Conservation (phyloP, 2,113 vertebrate genomes). For the Lophura nycthemera region DNA sequence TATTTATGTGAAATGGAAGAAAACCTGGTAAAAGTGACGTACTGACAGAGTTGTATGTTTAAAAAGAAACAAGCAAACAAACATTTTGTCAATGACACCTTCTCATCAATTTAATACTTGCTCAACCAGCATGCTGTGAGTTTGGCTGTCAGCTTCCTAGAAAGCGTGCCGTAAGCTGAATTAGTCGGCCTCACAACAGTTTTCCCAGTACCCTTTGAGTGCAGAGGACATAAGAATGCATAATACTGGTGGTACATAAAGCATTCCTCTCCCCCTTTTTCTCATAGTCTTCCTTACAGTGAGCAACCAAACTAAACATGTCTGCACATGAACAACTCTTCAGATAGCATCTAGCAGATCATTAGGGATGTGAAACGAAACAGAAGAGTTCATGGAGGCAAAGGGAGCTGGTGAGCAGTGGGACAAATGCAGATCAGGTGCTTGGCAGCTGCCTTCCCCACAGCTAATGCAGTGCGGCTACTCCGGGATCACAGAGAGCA, state of each 20-base stretch:
- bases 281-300: not conserved
- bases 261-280: not conserved
- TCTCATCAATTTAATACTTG: not conserved
- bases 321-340: not conserved
- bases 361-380: conserved; percentile 5
- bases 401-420: not conserved
- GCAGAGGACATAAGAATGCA: not conserved
- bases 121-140: not conserved
- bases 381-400: not conserved
- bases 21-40: not conserved
- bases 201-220: not conserved
- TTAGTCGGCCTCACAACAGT: not conserved
- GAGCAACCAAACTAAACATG: not conserved
- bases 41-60: not conserved
- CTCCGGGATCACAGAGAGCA: not conserved
- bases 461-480: not conserved
- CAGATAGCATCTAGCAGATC: not conserved
- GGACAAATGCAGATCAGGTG: not conserved
- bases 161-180: not conserved
- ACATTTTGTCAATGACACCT: not conserved
- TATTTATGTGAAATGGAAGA: not conserved
- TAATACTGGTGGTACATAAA: not conserved
- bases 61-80: not conserved
- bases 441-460: not conserved
- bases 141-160: not conserved